Base-by-base conservation (phyloP, 2,113 vertebrate genomes). In the Cygnus buccinator region DNA sequence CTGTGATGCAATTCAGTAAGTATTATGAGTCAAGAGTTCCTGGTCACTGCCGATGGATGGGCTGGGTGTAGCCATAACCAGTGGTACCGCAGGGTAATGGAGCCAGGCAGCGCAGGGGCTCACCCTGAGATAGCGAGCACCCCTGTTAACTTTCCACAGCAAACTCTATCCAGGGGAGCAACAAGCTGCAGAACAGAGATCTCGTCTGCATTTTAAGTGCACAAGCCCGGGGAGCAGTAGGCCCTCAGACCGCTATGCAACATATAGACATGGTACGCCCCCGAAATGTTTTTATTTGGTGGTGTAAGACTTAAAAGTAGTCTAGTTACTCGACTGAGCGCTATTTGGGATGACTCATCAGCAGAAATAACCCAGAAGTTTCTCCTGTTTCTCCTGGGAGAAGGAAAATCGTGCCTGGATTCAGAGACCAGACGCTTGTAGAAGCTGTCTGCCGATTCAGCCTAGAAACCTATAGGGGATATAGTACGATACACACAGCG, bases 401-500 rank as follows among this genome's bases (percentile, higher is more conserved):
- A 76, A 61, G 48, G 15, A 57, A 57, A 75, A 29, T 5, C 7
- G 5, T 23, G 21, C 4, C 23, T 26, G 63, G 6, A 29, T 26
- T 29, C 44, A 21, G n/a, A 46, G 10, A 9, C 17, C 6, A 8
- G 20, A 21, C 10, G 31, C 8, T 11, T 6, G 6, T 4, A 1
- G 35, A 39, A 52, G 11, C 9, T 59, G 81, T 29, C 25, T 2
- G 2, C 28, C 10, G 26, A 52, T 8, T 57, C 43, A 21, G 58
- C 54, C 16, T 11, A 28, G 14, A 85, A 61, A 57, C 12, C 29
- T 61, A 6, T 0, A 44, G 6, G 2, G 8, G 7, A 7, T 11
- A 7, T 10, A 7, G 22, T 9, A 2, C 3, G 0, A 0, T 7
- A 7, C 1, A 5, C 0, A 0, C 13, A 29, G 29, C 2, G 2